phyloP scores from a whole-genome alignment of 2,797 vertebrate genomes.

The Emys orbicularis region DNA sequence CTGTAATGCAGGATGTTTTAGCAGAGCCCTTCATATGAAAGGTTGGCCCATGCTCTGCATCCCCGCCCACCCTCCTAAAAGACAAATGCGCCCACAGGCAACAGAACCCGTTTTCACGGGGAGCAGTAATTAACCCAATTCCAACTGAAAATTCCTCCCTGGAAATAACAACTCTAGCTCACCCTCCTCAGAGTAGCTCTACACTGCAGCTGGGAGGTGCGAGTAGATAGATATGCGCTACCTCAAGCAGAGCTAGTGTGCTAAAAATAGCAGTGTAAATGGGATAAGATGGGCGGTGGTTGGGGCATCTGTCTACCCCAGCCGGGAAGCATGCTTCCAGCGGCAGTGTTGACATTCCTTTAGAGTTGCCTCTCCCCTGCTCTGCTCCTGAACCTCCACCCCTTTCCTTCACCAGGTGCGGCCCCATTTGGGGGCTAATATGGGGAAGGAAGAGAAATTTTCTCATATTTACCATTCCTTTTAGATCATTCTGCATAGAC shows the following conservation, averaged over 20 bases:
- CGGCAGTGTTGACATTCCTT: not conserved
- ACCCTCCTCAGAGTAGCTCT: not conserved
- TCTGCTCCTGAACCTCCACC: not conserved
- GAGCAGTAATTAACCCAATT: not conserved
- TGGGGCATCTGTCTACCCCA: not conserved
- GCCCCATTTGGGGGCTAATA: not conserved
- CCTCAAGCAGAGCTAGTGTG: not conserved
- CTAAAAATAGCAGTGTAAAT: not conserved
- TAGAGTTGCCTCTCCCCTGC: not conserved
- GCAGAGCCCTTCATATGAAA: not conserved
- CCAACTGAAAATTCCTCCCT: not conserved
- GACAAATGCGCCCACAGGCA: fast-evolving
- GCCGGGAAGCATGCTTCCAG: not conserved
- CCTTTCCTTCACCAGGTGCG: not conserved
- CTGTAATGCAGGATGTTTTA: not conserved
- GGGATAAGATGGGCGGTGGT: not conserved
- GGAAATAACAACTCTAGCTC: not conserved
- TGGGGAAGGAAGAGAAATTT: not conserved
- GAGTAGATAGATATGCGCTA: not conserved
- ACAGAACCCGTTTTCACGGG: not conserved
- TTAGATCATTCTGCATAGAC: not conserved
- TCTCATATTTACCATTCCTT: not conserved
- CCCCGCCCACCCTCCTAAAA: not conserved
- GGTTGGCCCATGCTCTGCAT: not conserved
- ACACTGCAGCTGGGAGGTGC: not conserved